These are phyloP conservation scores for Leptopilina myrica DNA, from an alignment of 2,888 invertebrate species.

Conservation along the genomic window DNA sequence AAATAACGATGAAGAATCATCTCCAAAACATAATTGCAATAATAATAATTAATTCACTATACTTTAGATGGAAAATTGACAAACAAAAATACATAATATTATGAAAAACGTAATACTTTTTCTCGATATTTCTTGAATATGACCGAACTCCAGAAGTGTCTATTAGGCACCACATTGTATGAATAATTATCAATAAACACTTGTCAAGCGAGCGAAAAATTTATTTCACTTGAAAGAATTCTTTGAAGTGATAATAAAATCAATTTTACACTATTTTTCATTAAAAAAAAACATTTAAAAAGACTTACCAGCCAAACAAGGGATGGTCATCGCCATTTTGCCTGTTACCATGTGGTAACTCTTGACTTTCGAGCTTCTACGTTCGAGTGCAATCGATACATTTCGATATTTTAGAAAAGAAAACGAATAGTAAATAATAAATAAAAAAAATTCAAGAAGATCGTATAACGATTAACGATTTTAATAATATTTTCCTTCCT, in stretches of 20 bases:
- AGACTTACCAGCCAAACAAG: conserved; percentile 75
- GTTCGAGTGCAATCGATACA: too few relatives aligned
- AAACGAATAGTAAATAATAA: too few relatives aligned
- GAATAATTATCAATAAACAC: not conserved
- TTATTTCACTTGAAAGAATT: not conserved
- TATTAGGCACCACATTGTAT: not conserved
- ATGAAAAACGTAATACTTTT: not conserved
- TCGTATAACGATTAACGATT: too few relatives aligned
- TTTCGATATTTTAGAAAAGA: too few relatives aligned
- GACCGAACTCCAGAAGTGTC: not conserved
- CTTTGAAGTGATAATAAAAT: conserved; percentile 26
- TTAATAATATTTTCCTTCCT: too few relatives aligned
- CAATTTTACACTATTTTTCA: conserved; percentile 1
- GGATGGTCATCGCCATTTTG: conserved; percentile 76
- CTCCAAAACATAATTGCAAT: not conserved
- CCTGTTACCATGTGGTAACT: conserved; percentile 68
- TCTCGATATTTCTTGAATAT: not conserved
- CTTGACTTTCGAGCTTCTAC: too few relatives aligned
- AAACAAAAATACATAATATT: not conserved
- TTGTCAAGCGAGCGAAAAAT: not conserved
- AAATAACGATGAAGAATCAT: not conserved
- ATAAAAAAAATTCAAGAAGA: too few relatives aligned
- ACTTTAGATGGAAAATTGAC: not conserved
- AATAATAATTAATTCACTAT: too few relatives aligned
- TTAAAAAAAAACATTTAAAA: conserved; percentile 49